Base-by-base conservation (phyloP, 2,797 vertebrate species). In the Crenichthys baileyi region DNA sequence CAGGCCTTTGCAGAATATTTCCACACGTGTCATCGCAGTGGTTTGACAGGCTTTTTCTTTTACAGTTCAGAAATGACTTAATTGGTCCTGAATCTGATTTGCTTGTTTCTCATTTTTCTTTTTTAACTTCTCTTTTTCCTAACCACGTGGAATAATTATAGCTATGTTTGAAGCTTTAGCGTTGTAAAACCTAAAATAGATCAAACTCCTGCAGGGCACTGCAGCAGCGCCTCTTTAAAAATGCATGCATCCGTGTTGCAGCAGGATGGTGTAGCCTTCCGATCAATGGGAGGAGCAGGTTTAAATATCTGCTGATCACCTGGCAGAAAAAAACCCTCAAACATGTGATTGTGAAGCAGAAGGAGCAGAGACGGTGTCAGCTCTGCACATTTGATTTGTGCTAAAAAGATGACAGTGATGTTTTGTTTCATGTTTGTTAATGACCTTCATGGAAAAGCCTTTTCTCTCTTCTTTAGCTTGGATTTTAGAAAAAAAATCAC, bases 161-260 rank as follows among this genome's bases (percentile, higher is more conserved):
- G 12, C 41, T 29, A 6, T 13, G 44, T 78, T 78, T 81, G 24
- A 82, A 63, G 63, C 16, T 18, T 5, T 60, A 51, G 46, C 73
- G 78, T 70, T 60, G 9, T 68, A 51, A 68, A 65, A 3, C 70
- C 41, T 83, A 48, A 87, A 84, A 81, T 83, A 77, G 65, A 77
- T 36, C 29, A 0, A 76, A 12, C 51, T 83, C 22, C 76, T 78
- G 53, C 71, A 58, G 29, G 81, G 53, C 41, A 15, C 55, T 86
- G 78, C 85, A 76, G 90, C 87, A 86, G 74, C 58, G n/a, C 46
- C 76, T 79, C 77, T 92, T 95, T 84, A 94, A 94, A 92, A 79
- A 94, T 94, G 79, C 41, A 94, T 93, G 87, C 15, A 12, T 20
- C 13, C 22, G 4, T 60, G 80, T 78, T 56, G 72, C 85, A 77